Conservation (phyloP, 2,888 invertebrate species). For the Asteroscopus sphinx region DNA sequence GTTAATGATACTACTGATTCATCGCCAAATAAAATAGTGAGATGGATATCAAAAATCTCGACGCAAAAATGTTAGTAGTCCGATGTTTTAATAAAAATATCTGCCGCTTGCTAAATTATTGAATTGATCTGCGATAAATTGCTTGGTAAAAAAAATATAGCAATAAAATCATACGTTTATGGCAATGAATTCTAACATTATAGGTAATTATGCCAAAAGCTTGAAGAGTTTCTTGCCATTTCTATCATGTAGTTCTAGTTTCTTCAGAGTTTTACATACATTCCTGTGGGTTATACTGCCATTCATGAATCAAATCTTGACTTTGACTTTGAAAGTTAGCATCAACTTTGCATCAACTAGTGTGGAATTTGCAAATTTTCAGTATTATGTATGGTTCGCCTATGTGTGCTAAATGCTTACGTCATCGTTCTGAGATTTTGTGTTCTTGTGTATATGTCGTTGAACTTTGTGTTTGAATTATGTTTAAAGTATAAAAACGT, state of each 20-base stretch:
- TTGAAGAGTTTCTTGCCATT: not conserved
- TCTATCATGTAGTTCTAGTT: not conserved
- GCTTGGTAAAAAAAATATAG: not conserved
- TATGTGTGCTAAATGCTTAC: slow-evolving; percentile 54
- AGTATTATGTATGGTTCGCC: slow-evolving; percentile 2
- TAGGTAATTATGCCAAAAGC: too few species aligned
- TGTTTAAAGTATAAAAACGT: not conserved
- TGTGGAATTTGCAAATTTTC: slow-evolving; percentile 8
- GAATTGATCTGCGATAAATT: not conserved
- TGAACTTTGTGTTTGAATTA: slow-evolving; percentile 42
- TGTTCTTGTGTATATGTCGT: slow-evolving; percentile 42
- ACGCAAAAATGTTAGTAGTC: too few species aligned
- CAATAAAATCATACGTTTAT: not conserved
- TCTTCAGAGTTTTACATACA: too few species aligned
- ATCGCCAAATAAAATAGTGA: too few species aligned
- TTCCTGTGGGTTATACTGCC: not conserved
- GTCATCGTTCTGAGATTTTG: slow-evolving; percentile 40
- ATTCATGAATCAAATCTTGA: not conserved
- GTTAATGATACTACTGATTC: too few species aligned
- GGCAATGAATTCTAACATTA: not conserved
- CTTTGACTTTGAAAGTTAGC: too few species aligned
- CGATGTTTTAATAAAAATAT: not conserved
- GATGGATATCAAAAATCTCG: too few species aligned
- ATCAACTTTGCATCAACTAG: slow-evolving; percentile 1
- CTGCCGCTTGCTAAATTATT: not conserved